Percentiles rank a stretch among this genome's conserved stretches.
Evolutionary conservation across 2,888 invertebrate genomes (phyloP).

Genomic region (Iphiclides podalirius): DNA sequence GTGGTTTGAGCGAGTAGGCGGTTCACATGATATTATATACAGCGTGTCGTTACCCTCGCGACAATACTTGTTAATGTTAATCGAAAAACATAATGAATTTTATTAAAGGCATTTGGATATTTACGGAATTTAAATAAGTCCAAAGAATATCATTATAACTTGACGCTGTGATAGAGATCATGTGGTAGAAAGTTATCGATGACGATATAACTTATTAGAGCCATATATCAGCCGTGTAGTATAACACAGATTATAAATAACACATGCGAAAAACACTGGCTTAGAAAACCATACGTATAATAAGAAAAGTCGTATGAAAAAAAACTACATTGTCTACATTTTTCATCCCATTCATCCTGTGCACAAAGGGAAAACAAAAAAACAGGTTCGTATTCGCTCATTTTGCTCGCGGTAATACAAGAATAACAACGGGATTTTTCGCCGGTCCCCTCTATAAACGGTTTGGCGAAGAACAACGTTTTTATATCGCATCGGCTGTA

Average conservation of each 20-base stretch:
- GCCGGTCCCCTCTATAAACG: conserved; percentile 52
- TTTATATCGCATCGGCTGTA: conserved; percentile 45
- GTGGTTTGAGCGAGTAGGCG: too few species aligned
- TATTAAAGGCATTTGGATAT: too few species aligned
- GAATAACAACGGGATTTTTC: conserved; percentile 51
- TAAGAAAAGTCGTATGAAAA: conserved; percentile 14
- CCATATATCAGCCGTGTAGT: too few species aligned
- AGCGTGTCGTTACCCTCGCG: too few species aligned
- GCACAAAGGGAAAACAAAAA: conserved; percentile 51
- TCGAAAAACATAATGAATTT: too few species aligned
- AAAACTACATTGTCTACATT: conserved; percentile 21
- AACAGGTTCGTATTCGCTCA: conserved; percentile 45
- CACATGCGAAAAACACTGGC: not conserved
- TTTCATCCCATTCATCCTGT: conserved; percentile 31
- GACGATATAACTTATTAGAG: not conserved
- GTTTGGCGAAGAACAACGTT: conserved; percentile 45
- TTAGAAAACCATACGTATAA: conserved; percentile 2
- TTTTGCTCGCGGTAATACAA: conserved; percentile 58
- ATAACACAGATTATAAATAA: not conserved
- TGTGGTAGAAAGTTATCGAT: too few species aligned
- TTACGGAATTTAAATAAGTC: too few species aligned
- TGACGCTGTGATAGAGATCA: too few species aligned
- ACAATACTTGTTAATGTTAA: too few species aligned
- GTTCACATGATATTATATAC: too few species aligned
- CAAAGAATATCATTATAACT: too few species aligned